phyloP scores from a whole-genome alignment of 2,888 invertebrate genomes.

The Hermodice carunculata region DNA sequence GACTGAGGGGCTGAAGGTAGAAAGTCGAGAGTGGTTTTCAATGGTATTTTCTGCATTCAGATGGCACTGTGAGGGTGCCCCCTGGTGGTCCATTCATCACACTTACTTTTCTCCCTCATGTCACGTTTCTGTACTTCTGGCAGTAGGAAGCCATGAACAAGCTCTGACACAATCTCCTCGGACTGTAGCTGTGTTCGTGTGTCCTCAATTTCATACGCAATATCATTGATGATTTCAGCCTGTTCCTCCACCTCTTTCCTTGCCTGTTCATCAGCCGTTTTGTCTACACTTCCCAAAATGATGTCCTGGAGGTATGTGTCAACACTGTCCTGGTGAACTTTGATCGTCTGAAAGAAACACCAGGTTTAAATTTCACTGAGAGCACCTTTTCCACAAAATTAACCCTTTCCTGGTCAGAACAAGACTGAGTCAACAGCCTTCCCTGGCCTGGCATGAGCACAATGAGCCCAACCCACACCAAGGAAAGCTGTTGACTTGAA shows the following conservation, averaged over 20 bases:
- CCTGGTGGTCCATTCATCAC: background rate
- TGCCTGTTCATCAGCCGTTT: slow-evolving; percentile 74
- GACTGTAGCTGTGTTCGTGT: slow-evolving; percentile 66
- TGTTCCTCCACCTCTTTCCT: slow-evolving; percentile 72
- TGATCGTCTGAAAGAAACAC: slow-evolving; percentile 70
- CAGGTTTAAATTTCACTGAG: no score
- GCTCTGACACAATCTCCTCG: slow-evolving; percentile 71
- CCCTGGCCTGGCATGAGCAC: no score
- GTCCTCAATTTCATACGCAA: slow-evolving; percentile 71
- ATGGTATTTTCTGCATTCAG: no score
- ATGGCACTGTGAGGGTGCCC: background rate
- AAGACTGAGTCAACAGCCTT: no score
- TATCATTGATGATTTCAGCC: slow-evolving; percentile 75
- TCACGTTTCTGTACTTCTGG: slow-evolving; percentile 69
- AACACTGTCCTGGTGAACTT: slow-evolving; percentile 75
- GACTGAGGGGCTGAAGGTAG: no score
- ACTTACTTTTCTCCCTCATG: slow-evolving; percentile 61
- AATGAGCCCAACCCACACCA: no score
- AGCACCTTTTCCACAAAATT: no score
- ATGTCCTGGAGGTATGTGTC: slow-evolving; percentile 77
- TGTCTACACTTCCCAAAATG: slow-evolving; percentile 75
- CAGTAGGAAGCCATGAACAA: slow-evolving; percentile 71
- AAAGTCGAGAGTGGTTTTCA: no score
- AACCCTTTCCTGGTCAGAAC: no score
- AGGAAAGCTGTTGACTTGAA: no score